A percentile compares a stretch with the other conserved stretches of the same genome.
Conservation (phyloP, 2,797 vertebrate species). For the Tachyglossus aculeatus region DNA sequence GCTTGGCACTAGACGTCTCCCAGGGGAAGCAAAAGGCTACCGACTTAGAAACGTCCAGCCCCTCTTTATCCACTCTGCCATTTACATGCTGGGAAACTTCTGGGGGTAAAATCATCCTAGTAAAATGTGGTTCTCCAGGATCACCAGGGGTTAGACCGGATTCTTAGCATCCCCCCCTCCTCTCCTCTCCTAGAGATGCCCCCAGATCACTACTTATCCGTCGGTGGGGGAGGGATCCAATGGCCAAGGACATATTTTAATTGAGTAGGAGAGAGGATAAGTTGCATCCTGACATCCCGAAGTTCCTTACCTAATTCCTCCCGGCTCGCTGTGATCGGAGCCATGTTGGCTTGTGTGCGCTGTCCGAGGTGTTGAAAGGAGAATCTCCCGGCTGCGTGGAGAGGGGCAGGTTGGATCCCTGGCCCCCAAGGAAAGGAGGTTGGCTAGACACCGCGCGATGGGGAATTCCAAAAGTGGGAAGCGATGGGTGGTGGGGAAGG, state of each 20-base stretch:
- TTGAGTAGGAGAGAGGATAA: too few relatives aligned
- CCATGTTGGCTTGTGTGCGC: constrained; percentile 81
- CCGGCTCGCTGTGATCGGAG: constrained; percentile 81
- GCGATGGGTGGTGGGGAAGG: constrained; percentile 34
- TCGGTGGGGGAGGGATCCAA: neutral
- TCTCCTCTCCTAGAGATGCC: constrained; percentile 21
- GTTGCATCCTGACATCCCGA: too few relatives aligned
- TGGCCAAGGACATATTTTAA: too few relatives aligned
- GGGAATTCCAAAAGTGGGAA: constrained; percentile 37
- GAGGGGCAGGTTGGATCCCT: neutral
- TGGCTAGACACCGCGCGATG: constrained; percentile 10
- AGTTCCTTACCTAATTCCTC: constrained; percentile 87
- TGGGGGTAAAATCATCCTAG: constrained; percentile 1
- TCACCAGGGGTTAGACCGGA: neutral
- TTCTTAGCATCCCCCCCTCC: neutral
- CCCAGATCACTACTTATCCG: neutral
- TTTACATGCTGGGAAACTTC: constrained; percentile 45
- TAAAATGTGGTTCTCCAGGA: constrained; percentile 9
- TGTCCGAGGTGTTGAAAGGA: constrained; percentile 84
- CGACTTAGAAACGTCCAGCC: constrained; percentile 5
- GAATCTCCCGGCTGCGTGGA: neutral
- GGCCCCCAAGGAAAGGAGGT: neutral
- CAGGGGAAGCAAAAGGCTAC: constrained; percentile 19
- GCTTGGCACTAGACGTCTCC: too few relatives aligned
- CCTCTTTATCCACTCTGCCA: constrained; percentile 12